Percentiles rank a stretch among this genome's conserved stretches.
phyloP scores from a whole-genome alignment of 2,113 vertebrate genomes.

The Aptenodytes forsteri region DNA sequence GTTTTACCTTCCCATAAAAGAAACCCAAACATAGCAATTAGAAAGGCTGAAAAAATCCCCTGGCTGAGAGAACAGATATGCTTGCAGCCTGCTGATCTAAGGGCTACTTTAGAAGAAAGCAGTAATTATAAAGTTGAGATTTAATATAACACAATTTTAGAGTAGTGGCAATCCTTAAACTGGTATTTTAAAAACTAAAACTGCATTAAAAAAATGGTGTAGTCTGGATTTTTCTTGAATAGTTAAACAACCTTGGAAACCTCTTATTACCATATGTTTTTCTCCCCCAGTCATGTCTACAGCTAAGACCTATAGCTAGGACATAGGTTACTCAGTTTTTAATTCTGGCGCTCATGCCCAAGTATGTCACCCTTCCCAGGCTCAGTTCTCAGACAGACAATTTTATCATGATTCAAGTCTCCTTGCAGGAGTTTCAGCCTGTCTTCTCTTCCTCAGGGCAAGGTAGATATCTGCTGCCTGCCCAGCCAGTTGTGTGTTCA shows the following conservation, averaged over 20 bases:
- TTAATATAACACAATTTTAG: neutral
- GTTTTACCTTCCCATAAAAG: neutral
- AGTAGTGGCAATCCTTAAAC: neutral
- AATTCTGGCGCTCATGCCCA: neutral
- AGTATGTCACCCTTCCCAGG: neutral
- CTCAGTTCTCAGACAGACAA: neutral
- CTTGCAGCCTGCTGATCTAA: neutral
- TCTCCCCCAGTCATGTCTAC: neutral
- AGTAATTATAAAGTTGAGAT: neutral
- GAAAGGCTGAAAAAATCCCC: neutral
- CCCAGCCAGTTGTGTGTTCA: neutral
- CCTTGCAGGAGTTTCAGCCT: neutral
- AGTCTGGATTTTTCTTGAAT: neutral
- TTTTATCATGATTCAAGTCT: accelerated
- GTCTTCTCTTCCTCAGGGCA: neutral
- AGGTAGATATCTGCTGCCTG: neutral
- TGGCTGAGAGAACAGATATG: neutral
- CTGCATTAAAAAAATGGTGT: neutral
- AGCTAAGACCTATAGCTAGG: neutral
- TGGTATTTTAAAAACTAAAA: neutral
- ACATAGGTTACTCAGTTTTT: neutral
- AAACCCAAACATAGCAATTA: neutral
- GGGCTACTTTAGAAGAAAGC: neutral
- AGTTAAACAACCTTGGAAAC: neutral
- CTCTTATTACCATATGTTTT: neutral